These are phyloP conservation scores for Opisthograptis luteolata DNA, from an alignment of 2,888 invertebrate species.

Conservation along the genomic window DNA sequence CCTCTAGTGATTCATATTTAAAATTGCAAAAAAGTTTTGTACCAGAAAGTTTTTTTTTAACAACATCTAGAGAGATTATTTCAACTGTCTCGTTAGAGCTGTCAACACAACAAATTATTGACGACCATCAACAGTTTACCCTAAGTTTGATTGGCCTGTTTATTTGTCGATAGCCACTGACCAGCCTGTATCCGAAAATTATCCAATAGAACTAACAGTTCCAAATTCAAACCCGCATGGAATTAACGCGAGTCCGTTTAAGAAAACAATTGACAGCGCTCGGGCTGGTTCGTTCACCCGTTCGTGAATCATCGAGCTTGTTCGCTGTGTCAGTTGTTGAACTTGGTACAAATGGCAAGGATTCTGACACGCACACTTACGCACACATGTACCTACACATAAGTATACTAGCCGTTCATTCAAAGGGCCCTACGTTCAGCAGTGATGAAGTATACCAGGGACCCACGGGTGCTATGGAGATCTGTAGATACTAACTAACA, in stretches of 20 bases:
- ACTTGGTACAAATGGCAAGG: neutral
- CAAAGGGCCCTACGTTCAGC: no score
- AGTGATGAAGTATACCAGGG: no score
- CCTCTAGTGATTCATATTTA: no score
- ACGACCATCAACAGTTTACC: slow-evolving; percentile 18
- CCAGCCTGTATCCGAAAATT: slow-evolving; percentile 47
- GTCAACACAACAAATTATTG: slow-evolving; percentile 13
- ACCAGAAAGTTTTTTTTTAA: no score
- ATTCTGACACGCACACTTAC: slow-evolving; percentile 37
- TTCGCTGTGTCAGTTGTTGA: slow-evolving; percentile 61
- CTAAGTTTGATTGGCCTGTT: slow-evolving; percentile 23
- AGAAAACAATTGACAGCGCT: slow-evolving; percentile 78
- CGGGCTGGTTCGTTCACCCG: slow-evolving; percentile 68
- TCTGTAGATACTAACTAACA: no score
- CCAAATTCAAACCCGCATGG: slow-evolving; percentile 73
- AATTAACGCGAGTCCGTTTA: slow-evolving; percentile 70
- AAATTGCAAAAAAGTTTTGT: no score
- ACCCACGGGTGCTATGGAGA: no score
- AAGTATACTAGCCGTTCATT: no score
- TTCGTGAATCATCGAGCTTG: slow-evolving; percentile 70
- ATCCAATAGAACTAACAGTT: slow-evolving; percentile 56
- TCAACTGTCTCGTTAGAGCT: slow-evolving; percentile 13
- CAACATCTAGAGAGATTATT: no score
- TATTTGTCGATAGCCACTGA: slow-evolving; percentile 18
- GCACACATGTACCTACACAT: no score